Percentiles rank a stretch among this genome's conserved stretches.
phyloP scores from a whole-genome alignment of 2,888 invertebrate genomes.

The Odontothrips loti region DNA sequence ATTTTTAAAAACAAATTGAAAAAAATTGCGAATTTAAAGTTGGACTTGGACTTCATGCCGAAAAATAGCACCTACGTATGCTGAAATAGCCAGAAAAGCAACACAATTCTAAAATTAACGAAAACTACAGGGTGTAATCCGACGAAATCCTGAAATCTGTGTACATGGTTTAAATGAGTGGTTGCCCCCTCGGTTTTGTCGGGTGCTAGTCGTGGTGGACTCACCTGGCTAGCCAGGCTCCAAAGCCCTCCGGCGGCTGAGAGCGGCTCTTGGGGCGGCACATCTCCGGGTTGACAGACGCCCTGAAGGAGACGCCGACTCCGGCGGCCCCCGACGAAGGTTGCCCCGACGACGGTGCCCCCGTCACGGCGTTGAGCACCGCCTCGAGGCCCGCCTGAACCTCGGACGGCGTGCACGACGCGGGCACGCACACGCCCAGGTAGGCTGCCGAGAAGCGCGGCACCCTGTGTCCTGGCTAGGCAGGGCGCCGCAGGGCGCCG shows the following conservation, averaged over 20 bases:
- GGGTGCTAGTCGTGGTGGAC: too few relatives aligned
- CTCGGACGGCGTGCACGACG: slow-evolving; percentile 53
- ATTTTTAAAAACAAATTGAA: too few relatives aligned
- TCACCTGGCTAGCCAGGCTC: background rate
- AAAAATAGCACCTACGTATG: too few relatives aligned
- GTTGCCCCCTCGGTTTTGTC: too few relatives aligned
- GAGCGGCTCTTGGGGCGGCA: slow-evolving; percentile 24
- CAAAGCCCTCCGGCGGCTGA: background rate
- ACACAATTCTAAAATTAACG: too few relatives aligned
- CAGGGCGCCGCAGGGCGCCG: slow-evolving; percentile 16
- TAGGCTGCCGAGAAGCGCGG: slow-evolving; percentile 55
- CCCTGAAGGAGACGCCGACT: slow-evolving; percentile 48
- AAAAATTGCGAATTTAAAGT: too few relatives aligned
- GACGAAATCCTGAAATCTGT: too few relatives aligned
- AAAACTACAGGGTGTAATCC: too few relatives aligned
- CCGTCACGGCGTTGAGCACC: slow-evolving; percentile 39
- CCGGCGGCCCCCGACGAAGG: slow-evolving; percentile 44
- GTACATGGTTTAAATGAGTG: too few relatives aligned
- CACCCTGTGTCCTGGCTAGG: slow-evolving; percentile 56
- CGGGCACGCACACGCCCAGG: slow-evolving; percentile 59
- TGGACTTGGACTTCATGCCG: too few relatives aligned
- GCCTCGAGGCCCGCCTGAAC: slow-evolving; percentile 50
- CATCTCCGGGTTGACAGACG: slow-evolving; percentile 38
- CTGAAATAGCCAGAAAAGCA: too few relatives aligned
- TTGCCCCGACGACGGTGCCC: too few relatives aligned